Base-by-base conservation (phyloP, 2,797 vertebrate genomes). In the Galagoides demidoff region DNA sequence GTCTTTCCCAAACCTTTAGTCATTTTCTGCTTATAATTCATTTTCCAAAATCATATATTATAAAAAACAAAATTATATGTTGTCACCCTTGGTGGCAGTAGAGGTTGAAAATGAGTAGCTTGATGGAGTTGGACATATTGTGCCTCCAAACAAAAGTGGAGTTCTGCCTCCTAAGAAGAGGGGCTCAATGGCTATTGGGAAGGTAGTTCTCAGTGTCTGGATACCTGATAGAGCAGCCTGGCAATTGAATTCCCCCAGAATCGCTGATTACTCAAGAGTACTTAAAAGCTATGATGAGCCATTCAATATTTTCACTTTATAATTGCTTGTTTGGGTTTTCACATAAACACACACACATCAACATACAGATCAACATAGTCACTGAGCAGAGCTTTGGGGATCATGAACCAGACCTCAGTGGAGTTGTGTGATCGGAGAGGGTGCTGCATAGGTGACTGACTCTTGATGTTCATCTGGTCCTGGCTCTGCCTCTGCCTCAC, bases 81-180 rank as follows among this genome's bases (percentile, higher is more conserved):
- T 95, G 34, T 74, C 64, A 39, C 43, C 17, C 5, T 10, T 77
- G 37, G 68, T 39, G 71, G n/a, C 19, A 81, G 43, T 39, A 27
- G 39, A 85, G 63, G 27, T 25, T 89, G 37, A 77, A 91, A 78
- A 71, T 90, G 45, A 82, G 52, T 64, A 82, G 39, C 29, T 66
- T 87, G 27, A 27, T 55, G 22, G 71, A 74, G 9, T 13, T 61
- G 31, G 10, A 64, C 23, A 57, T 63, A 49, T 29, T 37, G 49
- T 84, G 9, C 9, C 16, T 39, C 25, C 11, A 49, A 27, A 71
- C 4, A 88, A 87, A 88, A 61, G 0, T 71, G 52, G 43, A 16
- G 4, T 59, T 74, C 66, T 85, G 64, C 49, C 19, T 45, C 70
- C 27, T 11, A 64, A 61, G 31, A 61, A 70, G 22, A 64, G 34